Conservation (phyloP, 37 sponge, comb jelly and placozoan genomes). For the Spongilla lacustris region DNA sequence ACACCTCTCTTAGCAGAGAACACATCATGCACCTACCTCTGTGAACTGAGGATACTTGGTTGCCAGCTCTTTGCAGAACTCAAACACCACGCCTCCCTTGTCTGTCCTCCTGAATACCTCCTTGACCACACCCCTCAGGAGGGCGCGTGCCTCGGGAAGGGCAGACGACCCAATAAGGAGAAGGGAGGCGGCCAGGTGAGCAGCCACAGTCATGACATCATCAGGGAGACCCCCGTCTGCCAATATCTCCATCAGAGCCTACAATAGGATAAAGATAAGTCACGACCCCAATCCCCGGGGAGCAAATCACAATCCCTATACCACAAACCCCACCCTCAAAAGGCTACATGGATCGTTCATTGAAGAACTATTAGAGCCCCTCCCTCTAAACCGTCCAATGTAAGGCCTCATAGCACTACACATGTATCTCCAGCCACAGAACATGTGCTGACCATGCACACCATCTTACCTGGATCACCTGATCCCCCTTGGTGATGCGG, state of each 20-base stretch:
- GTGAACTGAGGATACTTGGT: neutral
- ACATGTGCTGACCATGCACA: too few relatives aligned
- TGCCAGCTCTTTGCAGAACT: constrained; percentile 38
- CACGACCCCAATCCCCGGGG: too few relatives aligned
- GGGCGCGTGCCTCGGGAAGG: constrained; percentile 15
- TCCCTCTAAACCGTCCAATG: too few relatives aligned
- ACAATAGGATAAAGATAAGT: neutral
- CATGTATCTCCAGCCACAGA: too few relatives aligned
- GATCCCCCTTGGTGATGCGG: constrained; percentile 6
- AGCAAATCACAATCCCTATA: too few relatives aligned
- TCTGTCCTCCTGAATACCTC: constrained; percentile 13
- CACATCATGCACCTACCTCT: neutral
- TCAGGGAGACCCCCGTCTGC: constrained; percentile 3
- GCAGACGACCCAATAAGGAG: constrained; percentile 30
- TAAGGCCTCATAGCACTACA: too few relatives aligned
- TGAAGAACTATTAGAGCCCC: too few relatives aligned
- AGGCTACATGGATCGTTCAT: too few relatives aligned
- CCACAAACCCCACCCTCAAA: too few relatives aligned
- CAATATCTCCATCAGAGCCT: constrained; percentile 7
- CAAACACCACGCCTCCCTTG: constrained; percentile 13
- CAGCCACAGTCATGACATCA: constrained; percentile 13
- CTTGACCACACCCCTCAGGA: neutral
- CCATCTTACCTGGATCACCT: constrained; percentile 25
- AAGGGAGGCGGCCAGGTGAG: constrained; percentile 55
- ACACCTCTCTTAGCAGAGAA: neutral